These are phyloP conservation scores for Elysia chlorotica DNA, from an alignment of 1,140 invertebrate species.

Conservation along the genomic window DNA sequence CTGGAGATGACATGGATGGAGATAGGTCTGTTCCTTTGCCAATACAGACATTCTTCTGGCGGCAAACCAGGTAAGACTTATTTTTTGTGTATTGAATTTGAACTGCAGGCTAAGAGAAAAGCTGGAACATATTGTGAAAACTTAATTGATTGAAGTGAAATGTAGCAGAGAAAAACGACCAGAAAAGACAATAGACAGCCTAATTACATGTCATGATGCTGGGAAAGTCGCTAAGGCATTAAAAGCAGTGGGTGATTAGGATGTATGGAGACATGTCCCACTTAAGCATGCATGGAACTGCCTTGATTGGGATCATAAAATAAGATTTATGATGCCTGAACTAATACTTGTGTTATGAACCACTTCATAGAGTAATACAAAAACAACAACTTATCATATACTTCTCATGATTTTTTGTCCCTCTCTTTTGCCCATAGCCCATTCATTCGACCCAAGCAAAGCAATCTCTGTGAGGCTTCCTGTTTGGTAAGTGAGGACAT, in stretches of 20 bases:
- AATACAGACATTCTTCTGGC: conserved; percentile 97
- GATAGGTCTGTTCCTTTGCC: conserved; percentile 87
- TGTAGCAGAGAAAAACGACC: too few species aligned
- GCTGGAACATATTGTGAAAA: too few species aligned
- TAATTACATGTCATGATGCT: too few species aligned
- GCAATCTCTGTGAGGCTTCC: conserved; percentile 94
- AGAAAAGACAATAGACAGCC: too few species aligned
- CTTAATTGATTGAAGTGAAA: too few species aligned
- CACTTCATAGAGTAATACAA: neutral
- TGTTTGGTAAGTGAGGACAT: conserved; percentile 88
- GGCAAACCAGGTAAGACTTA: conserved; percentile 81
- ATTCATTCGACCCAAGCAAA: conserved; percentile 81
- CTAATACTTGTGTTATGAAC: neutral
- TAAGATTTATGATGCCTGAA: neutral
- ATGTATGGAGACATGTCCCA: neutral
- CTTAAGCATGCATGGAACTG: neutral
- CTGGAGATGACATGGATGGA: conserved; percentile 48
- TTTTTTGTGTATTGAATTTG: neutral
- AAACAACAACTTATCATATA: neutral
- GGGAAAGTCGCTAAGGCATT: too few species aligned
- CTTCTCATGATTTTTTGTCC: conserved; percentile 8
- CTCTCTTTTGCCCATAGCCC: conserved; percentile 61
- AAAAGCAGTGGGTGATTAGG: neutral
- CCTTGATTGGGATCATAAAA: neutral
- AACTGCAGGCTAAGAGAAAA: neutral